Base-by-base conservation (phyloP, 2,113 vertebrate genomes). In the Bufo bufo region DNA sequence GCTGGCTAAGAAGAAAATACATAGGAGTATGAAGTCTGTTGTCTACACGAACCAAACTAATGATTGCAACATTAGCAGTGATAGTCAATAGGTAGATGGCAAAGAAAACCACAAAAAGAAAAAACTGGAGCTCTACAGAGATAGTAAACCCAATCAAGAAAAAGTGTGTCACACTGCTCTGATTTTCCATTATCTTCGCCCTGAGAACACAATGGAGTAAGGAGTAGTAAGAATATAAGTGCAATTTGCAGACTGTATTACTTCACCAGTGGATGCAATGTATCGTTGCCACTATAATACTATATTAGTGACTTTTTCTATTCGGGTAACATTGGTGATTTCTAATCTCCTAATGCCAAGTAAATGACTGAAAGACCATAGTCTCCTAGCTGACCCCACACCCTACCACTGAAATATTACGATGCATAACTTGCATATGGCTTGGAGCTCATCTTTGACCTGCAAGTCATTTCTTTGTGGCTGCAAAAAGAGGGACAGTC, bases 1-100 rank as follows among this genome's bases (percentile, higher is more conserved):
- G 90, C 2, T 92, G 89, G 8, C 52, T 33, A 0, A 93, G 90
- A 71, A 92, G 89, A 72, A 92, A 92, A 20, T 93, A 91, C 90
- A 91, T 90, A 50, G 90, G 90, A 3, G 89, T 89, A 10, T 86
- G 56, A 10, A 92, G 91, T 52, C 9, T 52, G 56, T 82, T 89
- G 16, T 92, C 91, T 3, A 85, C 66, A 52, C 84, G 88, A 10
- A 91, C 77, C 11, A 91, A 65, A 20, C 20, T 0, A 1, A 92
- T 91, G 59, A 91, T 91, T 71, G 90, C 33, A 0, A 10, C 66
- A 87, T 91, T 92, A 49, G 87, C 82, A 5, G 82, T 84, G 6
- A 89, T 50, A 77, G 87, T 89, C 82, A 89, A 65, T 10, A 89
- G 47, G 58, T 89, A 89, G 74, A 89, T 78, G 13, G 23, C 17